Percentiles rank a stretch among this genome's conserved stretches.
These are phyloP conservation scores for Graphium colonna DNA, from an alignment of 2,888 invertebrate genomes.

Conservation along the genomic window DNA sequence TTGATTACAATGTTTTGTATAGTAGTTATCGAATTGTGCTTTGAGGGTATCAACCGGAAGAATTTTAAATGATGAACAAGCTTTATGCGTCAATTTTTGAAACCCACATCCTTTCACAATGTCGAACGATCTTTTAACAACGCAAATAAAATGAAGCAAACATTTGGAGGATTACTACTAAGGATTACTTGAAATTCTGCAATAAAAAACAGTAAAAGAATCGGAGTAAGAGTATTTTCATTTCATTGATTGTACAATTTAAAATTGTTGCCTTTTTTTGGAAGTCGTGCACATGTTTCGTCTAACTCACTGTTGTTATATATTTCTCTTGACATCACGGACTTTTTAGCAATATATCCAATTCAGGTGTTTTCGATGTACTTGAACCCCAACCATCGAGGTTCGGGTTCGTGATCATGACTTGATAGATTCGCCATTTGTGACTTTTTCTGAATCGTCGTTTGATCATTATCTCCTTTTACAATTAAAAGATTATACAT, in stretches of 20 bases:
- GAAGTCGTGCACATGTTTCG: no score
- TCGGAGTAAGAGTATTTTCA: no score
- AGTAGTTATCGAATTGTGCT: neutral
- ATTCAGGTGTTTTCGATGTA: neutral
- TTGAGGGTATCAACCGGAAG: neutral
- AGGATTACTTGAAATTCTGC: no score
- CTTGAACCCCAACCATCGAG: no score
- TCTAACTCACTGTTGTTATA: no score
- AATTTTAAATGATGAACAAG: neutral
- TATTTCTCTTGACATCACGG: no score
- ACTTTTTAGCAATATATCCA: neutral
- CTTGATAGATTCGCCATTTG: neutral
- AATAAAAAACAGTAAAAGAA: no score
- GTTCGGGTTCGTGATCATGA: neutral
- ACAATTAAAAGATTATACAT: no score
- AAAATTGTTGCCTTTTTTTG: no score
- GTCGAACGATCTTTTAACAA: slow-evolving; percentile 5
- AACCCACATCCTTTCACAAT: slow-evolving; percentile 3
- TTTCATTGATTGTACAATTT: no score
- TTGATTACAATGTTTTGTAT: no score
- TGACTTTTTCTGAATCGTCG: neutral
- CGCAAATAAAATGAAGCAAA: slow-evolving; percentile 10
- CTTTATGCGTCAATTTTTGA: slow-evolving; percentile 1
- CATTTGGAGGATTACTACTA: neutral
- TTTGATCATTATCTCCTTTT: neutral